These are phyloP conservation scores for Hermaeophaga mercurialis DNA, from an alignment of 2,888 invertebrate genomes.

Conservation along the genomic window DNA sequence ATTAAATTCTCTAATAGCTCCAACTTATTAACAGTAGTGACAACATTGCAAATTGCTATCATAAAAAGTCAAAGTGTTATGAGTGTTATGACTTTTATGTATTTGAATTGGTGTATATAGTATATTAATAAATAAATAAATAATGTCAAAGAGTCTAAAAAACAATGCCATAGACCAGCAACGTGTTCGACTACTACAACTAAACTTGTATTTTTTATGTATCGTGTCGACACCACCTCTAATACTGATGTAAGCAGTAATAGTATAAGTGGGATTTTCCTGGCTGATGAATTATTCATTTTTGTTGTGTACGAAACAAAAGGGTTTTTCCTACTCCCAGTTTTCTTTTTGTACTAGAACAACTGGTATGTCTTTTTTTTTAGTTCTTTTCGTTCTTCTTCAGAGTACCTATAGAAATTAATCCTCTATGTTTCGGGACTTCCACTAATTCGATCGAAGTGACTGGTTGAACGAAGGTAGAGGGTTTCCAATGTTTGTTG, in stretches of 20 bases:
- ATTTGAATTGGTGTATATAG: conserved; percentile 11
- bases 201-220: conserved; percentile 24
- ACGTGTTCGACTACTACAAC: conserved; percentile 17
- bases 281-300: conserved; percentile 4
- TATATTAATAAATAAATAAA: conserved; percentile 16
- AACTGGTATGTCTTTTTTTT: not conserved
- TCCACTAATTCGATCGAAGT: not conserved
- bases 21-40: too few relatives aligned
- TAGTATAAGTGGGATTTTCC: conserved; percentile 23
- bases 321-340: not conserved
- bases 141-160: conserved; percentile 23
- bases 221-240: conserved; percentile 20
- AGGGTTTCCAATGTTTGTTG: too few relatives aligned
- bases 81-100: too few relatives aligned
- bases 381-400: too few relatives aligned
- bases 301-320: too few relatives aligned
- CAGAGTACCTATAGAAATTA: not conserved
- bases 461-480: too few relatives aligned
- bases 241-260: too few relatives aligned
- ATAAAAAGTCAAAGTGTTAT: too few relatives aligned
- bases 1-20: too few relatives aligned
- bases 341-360: not conserved
- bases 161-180: conserved; percentile 19
- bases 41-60: too few relatives aligned
- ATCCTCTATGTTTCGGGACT: not conserved